Evolutionary conservation across 2,113 vertebrate species (phyloP).

Genomic region (Empidonax traillii): DNA sequence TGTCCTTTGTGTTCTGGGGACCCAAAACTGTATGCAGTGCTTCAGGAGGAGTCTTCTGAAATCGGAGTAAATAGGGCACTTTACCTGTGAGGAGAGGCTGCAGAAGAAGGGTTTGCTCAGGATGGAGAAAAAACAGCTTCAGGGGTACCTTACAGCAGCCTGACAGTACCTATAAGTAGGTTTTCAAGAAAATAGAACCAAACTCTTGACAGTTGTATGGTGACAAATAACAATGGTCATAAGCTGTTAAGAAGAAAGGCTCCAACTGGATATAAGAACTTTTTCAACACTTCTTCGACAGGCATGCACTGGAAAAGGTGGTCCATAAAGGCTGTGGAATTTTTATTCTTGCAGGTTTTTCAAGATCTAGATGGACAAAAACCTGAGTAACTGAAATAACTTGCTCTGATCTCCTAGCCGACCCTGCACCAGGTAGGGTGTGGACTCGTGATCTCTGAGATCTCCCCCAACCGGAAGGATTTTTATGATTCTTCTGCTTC

Average conservation of each 20-base stretch:
- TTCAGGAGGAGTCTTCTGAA: neutral
- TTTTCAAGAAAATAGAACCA: neutral
- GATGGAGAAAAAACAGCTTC: neutral
- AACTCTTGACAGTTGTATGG: neutral
- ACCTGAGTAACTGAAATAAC: neutral
- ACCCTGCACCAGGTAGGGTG: neutral
- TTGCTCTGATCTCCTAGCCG: neutral
- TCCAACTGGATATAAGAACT: neutral
- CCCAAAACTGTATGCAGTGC: neutral
- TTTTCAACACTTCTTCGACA: neutral
- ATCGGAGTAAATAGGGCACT: neutral
- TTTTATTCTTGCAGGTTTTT: neutral
- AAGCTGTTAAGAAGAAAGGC: neutral
- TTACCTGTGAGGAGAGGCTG: neutral
- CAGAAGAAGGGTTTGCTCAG: neutral
- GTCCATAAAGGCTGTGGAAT: neutral
- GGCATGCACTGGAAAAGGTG: neutral
- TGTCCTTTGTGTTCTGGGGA: neutral
- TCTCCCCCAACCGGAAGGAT: fast-evolving
- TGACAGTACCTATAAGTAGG: neutral
- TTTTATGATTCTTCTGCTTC: neutral
- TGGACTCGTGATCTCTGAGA: neutral
- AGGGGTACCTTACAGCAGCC: neutral
- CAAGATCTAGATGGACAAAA: neutral
- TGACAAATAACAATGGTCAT: neutral